Base-by-base conservation (phyloP, 1,140 invertebrate genomes). In the Aphelenchoides besseyi region DNA sequence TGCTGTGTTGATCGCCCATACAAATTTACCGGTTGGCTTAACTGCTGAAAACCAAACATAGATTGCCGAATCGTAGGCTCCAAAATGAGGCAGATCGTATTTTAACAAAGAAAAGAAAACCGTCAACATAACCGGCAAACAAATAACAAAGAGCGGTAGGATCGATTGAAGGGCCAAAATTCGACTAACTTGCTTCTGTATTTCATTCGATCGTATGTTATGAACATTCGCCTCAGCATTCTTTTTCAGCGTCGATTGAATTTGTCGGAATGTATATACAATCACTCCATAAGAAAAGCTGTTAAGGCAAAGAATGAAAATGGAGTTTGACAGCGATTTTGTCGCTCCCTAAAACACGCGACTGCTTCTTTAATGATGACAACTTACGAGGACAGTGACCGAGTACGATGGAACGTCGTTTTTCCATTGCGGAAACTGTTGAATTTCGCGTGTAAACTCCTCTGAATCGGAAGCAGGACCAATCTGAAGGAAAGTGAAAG, bases 341-440 rank as follows among this genome's bases (percentile, higher is more conserved):
- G 5, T n/a, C n/a, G n/a, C n/a, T n/a, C n/a, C n/a, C n/a, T n/a
- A n/a, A n/a, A n/a, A n/a, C n/a, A n/a, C n/a, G n/a, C n/a, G n/a
- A n/a, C n/a, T n/a, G n/a, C n/a, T n/a, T n/a, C n/a, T n/a, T n/a
- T n/a, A n/a, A n/a, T n/a, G n/a, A n/a, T n/a, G n/a, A n/a, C n/a
- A n/a, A n/a, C 41, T 12, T 48, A 48, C 41, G 41, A 48, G 41
- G 23, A 48, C 23, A 23, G 55, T 59, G 55, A 59, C 55, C 55
- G 55, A 59, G 18, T 8, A 59, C 5, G 55, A 5, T 12, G 55
- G 55, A 59, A 59, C 55, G 5, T 59, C 18, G 5, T 59, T 12
- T 33, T 28, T 59, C 5, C 41, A 48, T 23, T 48, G 41, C 41
- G 18, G 18, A 23, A 29, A 59, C 32, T 59, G 26, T 33, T 59